phyloP scores from a whole-genome alignment of 2,888 invertebrate genomes.

The Calameuta filiformis region DNA sequence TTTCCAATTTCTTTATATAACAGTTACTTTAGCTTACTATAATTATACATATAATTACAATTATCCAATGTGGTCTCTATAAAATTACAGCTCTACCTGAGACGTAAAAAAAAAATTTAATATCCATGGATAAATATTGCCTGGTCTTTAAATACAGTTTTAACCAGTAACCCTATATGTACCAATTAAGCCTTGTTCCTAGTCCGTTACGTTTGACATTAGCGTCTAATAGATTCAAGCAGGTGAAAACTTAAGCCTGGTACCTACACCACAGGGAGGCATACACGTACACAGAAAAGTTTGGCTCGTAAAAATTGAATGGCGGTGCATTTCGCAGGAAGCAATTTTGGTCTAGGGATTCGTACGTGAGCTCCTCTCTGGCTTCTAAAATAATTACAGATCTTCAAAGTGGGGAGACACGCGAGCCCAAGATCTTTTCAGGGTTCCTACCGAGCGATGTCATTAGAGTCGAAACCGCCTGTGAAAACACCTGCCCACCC shows the following conservation, averaged over 20 bases:
- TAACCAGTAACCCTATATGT: background rate
- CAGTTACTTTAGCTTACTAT: background rate
- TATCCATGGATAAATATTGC: background rate
- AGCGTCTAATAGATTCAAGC: conserved; percentile 18
- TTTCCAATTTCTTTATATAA: background rate
- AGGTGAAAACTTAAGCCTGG: conserved; percentile 15
- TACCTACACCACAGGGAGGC: background rate
- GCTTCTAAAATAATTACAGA: conserved; percentile 45
- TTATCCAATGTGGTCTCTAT: no score
- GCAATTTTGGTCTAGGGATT: conserved; percentile 44
- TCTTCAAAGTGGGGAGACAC: conserved; percentile 35
- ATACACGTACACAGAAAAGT: conserved; percentile 13
- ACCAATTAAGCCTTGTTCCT: conserved; percentile 14
- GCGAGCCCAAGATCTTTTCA: conserved; percentile 27
- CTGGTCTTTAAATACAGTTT: background rate
- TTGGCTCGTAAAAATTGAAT: conserved; percentile 30
- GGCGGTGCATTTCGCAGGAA: conserved; percentile 37
- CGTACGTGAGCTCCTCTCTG: conserved; percentile 11
- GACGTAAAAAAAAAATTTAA: background rate
- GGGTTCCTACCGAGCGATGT: conserved; percentile 36
- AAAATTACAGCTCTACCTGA: background rate
- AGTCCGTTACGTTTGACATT: conserved; percentile 10
- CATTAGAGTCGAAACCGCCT: conserved; percentile 44
- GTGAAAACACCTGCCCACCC: conserved; percentile 45
- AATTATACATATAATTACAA: background rate